phyloP scores from a whole-genome alignment of 2,888 invertebrate species.

The Frankliniella fusca region DNA sequence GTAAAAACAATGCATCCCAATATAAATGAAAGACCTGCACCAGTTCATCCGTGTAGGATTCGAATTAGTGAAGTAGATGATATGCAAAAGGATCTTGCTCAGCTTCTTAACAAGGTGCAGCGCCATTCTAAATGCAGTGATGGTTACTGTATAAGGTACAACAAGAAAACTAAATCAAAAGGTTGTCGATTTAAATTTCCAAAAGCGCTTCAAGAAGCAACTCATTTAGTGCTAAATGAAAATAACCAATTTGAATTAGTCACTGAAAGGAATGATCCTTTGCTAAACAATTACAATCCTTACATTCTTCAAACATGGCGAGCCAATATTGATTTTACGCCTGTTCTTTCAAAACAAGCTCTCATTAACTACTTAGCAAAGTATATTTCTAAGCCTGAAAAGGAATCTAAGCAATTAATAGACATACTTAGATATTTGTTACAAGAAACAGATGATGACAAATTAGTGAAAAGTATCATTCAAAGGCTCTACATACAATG shows the following conservation, averaged over 20 bases:
- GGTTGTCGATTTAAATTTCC: slow-evolving; percentile 35
- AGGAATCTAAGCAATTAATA: no score
- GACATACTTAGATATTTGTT: no score
- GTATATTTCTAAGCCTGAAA: no score
- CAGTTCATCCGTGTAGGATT: slow-evolving; percentile 34
- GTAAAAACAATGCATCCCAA: slow-evolving; percentile 34
- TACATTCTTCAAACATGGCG: slow-evolving; percentile 33
- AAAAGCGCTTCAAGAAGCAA: background rate
- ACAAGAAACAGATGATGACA: no score
- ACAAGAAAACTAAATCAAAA: slow-evolving; percentile 23
- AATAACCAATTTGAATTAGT: slow-evolving; percentile 8
- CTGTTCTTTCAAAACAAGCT: no score
- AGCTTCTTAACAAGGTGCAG: slow-evolving; percentile 28
- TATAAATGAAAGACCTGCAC: slow-evolving; percentile 29
- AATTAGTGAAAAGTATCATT: no score
- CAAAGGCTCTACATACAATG: no score
- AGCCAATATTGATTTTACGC: slow-evolving; percentile 36
- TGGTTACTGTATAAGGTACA: slow-evolving; percentile 31
- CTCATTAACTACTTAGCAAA: no score
- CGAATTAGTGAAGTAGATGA: slow-evolving; percentile 3
- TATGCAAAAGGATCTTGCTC: slow-evolving; percentile 13
- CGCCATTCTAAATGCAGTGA: slow-evolving; percentile 30
- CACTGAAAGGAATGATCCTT: slow-evolving; percentile 33
- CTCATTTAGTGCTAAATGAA: background rate
- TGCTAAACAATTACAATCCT: slow-evolving; percentile 31